A percentile compares a stretch with the other conserved stretches of the same genome.
phyloP scores from a whole-genome alignment of 2,113 vertebrate species.

The Pandion haliaetus region DNA sequence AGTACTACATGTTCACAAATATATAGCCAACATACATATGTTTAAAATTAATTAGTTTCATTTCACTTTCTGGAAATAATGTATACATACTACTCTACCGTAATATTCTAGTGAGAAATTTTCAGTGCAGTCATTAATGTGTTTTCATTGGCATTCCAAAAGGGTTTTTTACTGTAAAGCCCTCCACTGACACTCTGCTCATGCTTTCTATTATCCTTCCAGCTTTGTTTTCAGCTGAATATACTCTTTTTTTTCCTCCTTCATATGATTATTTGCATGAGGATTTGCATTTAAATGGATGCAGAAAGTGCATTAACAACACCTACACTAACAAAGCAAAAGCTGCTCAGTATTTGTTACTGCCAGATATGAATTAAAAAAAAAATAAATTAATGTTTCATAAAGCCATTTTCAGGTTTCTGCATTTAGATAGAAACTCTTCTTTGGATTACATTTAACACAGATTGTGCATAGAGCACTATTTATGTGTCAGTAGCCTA shows the following conservation, averaged over 20 bases:
- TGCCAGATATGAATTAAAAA: constrained; percentile 57
- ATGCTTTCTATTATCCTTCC: constrained; percentile 54
- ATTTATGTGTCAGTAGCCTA: neutral
- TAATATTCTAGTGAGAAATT: constrained; percentile 51
- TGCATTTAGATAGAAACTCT: constrained; percentile 38
- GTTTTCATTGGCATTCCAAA: constrained; percentile 45
- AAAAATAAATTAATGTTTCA: constrained; percentile 52
- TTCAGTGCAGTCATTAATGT: constrained; percentile 40
- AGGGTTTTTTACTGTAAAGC: constrained; percentile 40
- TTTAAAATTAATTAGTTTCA: constrained; percentile 36
- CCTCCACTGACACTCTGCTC: constrained; percentile 53
- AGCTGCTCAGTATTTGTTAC: constrained; percentile 50
- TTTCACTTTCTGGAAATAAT: constrained; percentile 53
- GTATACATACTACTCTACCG: constrained; percentile 3
- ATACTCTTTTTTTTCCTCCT: constrained; percentile 26
- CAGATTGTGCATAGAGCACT: neutral
- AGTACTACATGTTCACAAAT: neutral
- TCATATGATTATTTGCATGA: constrained; percentile 72
- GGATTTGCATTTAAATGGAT: constrained; percentile 80
- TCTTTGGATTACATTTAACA: constrained; percentile 51
- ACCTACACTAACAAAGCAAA: constrained; percentile 67
- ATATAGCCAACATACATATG: neutral
- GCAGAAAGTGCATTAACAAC: constrained; percentile 69
- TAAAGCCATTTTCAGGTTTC: constrained; percentile 45
- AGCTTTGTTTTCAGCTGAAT: constrained; percentile 71